Evolutionary conservation across 2,797 vertebrate species (phyloP).

Genomic region (Coregonus sp.): DNA sequence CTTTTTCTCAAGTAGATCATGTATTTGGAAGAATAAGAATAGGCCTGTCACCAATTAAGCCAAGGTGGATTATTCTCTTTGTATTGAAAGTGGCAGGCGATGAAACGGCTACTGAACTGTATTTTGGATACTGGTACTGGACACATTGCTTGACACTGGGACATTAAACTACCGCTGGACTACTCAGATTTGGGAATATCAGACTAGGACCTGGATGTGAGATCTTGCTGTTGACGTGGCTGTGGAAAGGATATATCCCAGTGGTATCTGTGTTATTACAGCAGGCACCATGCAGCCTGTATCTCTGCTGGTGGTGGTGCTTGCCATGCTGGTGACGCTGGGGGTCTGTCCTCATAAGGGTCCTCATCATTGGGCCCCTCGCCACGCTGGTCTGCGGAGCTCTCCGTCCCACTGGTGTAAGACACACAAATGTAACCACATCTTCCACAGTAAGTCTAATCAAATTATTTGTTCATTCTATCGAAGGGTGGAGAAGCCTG

Average conservation of each 20-base stretch:
- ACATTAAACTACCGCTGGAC: neutral
- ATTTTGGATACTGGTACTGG: neutral
- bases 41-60: neutral
- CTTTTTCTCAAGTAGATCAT: neutral
- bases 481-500: neutral
- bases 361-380: conserved; percentile 37
- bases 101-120: neutral
- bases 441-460: conserved; percentile 71
- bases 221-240: neutral
- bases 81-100: neutral
- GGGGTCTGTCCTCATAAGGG: conserved; percentile 59
- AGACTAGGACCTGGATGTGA: neutral
- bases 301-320: conserved; percentile 57
- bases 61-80: neutral
- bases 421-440: conserved; percentile 62
- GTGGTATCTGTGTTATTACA: neutral
- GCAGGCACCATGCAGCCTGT: conserved; percentile 52
- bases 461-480: neutral
- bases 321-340: conserved; percentile 60
- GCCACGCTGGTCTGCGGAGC: conserved; percentile 34
- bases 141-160: conserved; percentile 11
- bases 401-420: conserved; percentile 59
- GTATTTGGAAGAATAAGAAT: neutral
- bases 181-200: neutral
- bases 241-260: no score